phyloP scores from a whole-genome alignment of 2,888 invertebrate genomes.

The Eucriotettix oculatus region DNA sequence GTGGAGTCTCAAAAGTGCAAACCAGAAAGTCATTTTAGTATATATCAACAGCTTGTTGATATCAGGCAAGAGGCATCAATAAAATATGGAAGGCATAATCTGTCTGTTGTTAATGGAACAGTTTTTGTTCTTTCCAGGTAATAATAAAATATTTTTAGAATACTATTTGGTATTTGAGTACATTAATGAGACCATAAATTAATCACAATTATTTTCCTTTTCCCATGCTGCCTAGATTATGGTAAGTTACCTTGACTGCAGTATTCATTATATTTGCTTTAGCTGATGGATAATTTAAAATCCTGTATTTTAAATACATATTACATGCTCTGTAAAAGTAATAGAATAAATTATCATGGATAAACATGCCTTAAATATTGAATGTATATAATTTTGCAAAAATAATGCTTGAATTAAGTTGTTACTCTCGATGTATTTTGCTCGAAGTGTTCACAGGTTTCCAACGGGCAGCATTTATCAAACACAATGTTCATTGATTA shows the following conservation, averaged over 20 bases:
- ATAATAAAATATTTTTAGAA: slow-evolving; percentile 12
- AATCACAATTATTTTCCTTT: slow-evolving; percentile 19
- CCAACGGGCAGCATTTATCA: too few relatives aligned
- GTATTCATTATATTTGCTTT: too few relatives aligned
- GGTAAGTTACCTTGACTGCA: slow-evolving; percentile 19
- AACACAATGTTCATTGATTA: too few relatives aligned
- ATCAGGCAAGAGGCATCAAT: slow-evolving; percentile 36
- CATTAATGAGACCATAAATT: slow-evolving; percentile 10
- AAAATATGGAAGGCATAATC: slow-evolving; percentile 38
- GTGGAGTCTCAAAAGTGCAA: slow-evolving; percentile 15
- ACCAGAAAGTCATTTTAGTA: slow-evolving; percentile 16
- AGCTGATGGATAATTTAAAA: too few relatives aligned
- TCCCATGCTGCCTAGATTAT: slow-evolving; percentile 19
- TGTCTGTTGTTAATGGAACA: slow-evolving; percentile 25
- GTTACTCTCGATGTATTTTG: too few relatives aligned
- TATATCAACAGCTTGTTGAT: slow-evolving; percentile 26
- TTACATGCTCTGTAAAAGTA: not conserved
- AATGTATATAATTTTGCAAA: too few relatives aligned
- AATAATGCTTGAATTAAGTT: too few relatives aligned
- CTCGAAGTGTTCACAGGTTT: too few relatives aligned
- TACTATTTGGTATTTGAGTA: not conserved
- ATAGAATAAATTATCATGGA: not conserved
- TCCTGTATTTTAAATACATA: too few relatives aligned
- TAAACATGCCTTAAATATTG: too few relatives aligned
- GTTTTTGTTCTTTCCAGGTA: slow-evolving; percentile 57